Conservation (phyloP, 92 coral and sea anemone species). For the Zoanthus solanderi region DNA sequence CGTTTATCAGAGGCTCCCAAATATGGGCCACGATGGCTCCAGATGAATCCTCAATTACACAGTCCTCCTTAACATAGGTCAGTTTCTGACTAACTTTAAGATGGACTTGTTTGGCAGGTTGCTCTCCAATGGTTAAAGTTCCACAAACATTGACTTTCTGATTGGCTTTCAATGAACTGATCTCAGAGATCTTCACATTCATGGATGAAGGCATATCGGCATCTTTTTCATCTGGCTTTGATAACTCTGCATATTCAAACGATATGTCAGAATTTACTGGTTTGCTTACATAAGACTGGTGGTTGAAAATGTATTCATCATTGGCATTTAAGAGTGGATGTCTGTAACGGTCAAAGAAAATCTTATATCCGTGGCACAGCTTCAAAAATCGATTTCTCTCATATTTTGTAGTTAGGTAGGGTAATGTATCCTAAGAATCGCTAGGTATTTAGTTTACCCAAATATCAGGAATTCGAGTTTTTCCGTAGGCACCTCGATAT, state of each 20-base stretch:
- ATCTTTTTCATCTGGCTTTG: constrained; percentile 47
- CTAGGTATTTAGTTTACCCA: too few species aligned
- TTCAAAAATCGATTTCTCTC: too few species aligned
- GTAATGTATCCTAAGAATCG: too few species aligned
- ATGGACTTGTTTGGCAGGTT: constrained; percentile 22
- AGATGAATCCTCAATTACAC: constrained; percentile 39
- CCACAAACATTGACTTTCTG: constrained; percentile 46
- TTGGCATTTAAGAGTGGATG: constrained; percentile 18
- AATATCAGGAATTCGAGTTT: too few species aligned
- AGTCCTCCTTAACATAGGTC: constrained; percentile 39
- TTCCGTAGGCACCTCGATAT: too few species aligned
- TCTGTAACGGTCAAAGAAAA: too few species aligned
- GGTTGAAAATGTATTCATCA: constrained; percentile 61
- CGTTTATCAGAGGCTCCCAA: constrained; percentile 35
- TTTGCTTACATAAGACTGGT: constrained; percentile 50
- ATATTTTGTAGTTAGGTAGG: too few species aligned
- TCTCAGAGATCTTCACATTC: not conserved
- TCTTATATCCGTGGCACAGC: too few species aligned
- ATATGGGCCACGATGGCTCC: constrained; percentile 10
- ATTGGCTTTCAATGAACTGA: constrained; percentile 35
- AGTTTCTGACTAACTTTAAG: constrained; percentile 3
- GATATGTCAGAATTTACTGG: constrained; percentile 64
- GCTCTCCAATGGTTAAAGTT: not conserved
- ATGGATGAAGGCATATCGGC: too few species aligned
- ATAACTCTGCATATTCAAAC: constrained; percentile 41